Base-by-base conservation (phyloP, 2,113 vertebrate species). In the Halcyon malimbica region DNA sequence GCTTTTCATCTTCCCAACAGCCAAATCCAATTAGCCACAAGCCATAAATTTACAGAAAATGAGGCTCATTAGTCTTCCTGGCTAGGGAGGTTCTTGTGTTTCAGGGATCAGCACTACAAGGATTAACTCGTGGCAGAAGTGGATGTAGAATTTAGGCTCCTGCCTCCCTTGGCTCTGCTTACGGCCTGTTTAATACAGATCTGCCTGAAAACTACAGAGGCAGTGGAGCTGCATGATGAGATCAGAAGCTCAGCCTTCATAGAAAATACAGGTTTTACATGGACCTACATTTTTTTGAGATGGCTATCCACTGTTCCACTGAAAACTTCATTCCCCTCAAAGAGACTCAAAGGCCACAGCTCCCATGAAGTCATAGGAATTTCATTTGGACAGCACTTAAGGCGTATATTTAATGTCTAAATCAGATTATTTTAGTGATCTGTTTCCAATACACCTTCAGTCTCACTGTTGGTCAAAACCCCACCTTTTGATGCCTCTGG, bases 1-100 rank as follows among this genome's bases (percentile, higher is more conserved):
- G 9, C 42, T 80, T 92, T 90, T 83, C 25, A 14, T 87, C 76
- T 89, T 88, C 19, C 54, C 76, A 50, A 21, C 60, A 89, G 46
- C 48, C 68, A 95, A 92, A 90, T 62, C n/a, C 68, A 81, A 93
- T 95, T 96, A 95, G 17, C 64, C 60, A 78, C 0, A 6, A 94
- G n/a, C 73, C 89, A 93, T 94, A 94, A 94, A 91, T 83, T 93
- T 77, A 24, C 46, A 87, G 73, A 76, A 95, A 96, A 94, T 81
- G 15, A 89, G 65, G 25, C 24, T 91, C 37, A 56, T 94, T 92
- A 89, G 6, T 91, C 51, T 81, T 90, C 18, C 69, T 83, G 59
- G 74, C 68, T 54, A 56, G n/a, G 25, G 25, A 89, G 54, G 3
- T 26, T 69, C 46, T 91, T 81, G 51, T 51, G 89, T 95, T 93